Percentiles rank a stretch among this genome's conserved stretches.
phyloP scores from a whole-genome alignment of 2,113 vertebrate species.

The Prietella phreatophila region DNA sequence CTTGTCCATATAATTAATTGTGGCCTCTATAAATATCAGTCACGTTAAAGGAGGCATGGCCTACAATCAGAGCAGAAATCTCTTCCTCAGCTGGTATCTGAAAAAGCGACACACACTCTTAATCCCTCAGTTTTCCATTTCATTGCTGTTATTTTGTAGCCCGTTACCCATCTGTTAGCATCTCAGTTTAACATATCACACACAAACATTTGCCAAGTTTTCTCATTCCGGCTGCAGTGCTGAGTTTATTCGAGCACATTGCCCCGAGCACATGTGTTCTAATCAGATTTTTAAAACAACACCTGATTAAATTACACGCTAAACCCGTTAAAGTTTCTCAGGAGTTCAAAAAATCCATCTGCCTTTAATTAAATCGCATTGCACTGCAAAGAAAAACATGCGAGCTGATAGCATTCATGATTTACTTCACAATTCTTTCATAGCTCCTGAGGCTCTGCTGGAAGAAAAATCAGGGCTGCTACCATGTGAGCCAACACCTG shows the following conservation, averaged over 20 bases:
- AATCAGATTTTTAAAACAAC: constrained; percentile 46
- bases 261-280: constrained; percentile 24
- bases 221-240: neutral
- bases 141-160: neutral
- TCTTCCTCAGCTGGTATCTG: neutral
- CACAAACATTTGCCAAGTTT: neutral
- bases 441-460: neutral
- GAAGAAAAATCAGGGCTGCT: neutral
- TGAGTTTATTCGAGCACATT: neutral
- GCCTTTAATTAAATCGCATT: constrained; percentile 48
- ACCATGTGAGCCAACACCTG: neutral
- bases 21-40: neutral
- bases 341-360: constrained; percentile 41
- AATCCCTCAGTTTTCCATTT: neutral
- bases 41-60: neutral
- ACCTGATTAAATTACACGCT: constrained; percentile 40
- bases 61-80: neutral
- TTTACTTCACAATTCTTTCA: constrained; percentile 33
- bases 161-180: neutral
- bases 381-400: constrained; percentile 22
- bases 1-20: neutral
- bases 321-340: constrained; percentile 44
- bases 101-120: neutral
- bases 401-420: constrained; percentile 23
- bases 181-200: constrained; percentile 5